Conservation (phyloP, 2,113 vertebrate species). For the Melanerpes aurifrons region DNA sequence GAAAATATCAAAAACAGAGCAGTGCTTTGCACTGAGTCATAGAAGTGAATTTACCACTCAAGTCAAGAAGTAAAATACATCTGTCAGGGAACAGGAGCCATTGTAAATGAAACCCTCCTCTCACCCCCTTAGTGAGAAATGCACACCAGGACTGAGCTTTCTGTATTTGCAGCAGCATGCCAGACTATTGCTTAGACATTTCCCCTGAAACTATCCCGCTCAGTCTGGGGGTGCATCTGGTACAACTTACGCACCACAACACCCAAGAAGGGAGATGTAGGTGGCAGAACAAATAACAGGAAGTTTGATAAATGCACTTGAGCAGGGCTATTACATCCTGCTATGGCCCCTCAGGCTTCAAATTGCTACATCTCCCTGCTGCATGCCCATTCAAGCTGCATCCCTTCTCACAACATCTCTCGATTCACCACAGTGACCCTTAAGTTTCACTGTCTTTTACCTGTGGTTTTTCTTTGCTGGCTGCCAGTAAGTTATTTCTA, state of each 20-base stretch:
- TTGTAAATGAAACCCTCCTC: not conserved
- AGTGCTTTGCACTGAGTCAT: not conserved
- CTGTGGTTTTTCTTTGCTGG: not conserved
- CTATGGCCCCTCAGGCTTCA: not conserved
- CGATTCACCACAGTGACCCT: not conserved
- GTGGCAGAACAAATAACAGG: constrained; percentile 41
- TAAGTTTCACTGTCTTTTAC: not conserved
- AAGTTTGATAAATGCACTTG: not conserved
- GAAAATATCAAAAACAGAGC: not conserved
- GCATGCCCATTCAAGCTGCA: not conserved
- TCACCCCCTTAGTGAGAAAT: not conserved
- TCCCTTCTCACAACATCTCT: not conserved
- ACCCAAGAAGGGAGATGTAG: constrained; percentile 18
- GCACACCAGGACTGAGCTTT: not conserved
- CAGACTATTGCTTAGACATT: not conserved
- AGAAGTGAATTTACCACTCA: not conserved
- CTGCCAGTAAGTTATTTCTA: not conserved
- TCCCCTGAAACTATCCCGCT: not conserved
- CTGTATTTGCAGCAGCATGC: not conserved
- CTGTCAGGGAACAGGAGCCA: not conserved
- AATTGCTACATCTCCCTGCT: not conserved
- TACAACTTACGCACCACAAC: not conserved
- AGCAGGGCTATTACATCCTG: not conserved
- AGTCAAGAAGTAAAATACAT: not conserved
- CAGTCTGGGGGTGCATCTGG: not conserved